A percentile compares a stretch with the other conserved stretches of the same genome.
phyloP scores from a whole-genome alignment of 2,113 vertebrate genomes.

The Cavia aperea region DNA sequence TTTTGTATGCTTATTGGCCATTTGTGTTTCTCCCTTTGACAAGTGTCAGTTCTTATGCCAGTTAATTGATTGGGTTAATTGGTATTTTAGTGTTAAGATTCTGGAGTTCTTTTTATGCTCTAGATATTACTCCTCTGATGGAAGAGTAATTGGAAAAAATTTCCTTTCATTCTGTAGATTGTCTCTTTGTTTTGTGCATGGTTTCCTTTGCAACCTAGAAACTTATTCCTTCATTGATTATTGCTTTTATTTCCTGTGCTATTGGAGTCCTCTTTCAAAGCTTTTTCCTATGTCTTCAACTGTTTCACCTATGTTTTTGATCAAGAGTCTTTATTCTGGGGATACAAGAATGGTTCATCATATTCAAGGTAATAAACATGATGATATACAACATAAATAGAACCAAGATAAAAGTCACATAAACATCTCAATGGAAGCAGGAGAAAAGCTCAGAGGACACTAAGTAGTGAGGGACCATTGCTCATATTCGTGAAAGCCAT shows the following conservation, averaged over 20 bases:
- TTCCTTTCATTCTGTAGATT: background rate
- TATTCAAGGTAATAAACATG: background rate
- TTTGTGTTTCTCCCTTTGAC: background rate
- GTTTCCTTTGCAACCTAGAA: background rate
- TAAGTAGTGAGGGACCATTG: background rate
- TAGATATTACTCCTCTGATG: background rate
- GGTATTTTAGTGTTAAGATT: background rate
- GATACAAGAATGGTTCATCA: background rate
- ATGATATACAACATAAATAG: background rate
- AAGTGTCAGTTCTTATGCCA: background rate
- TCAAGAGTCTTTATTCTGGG: background rate
- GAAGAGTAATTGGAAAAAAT: background rate
- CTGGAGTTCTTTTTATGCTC: background rate
- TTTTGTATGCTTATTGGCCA: background rate
- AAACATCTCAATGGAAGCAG: background rate
- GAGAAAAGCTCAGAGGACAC: background rate
- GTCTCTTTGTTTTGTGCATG: background rate
- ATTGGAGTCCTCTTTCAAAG: background rate
- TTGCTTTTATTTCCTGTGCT: background rate
- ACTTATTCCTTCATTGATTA: background rate
- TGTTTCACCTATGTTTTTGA: background rate
- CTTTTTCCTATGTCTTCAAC: background rate
- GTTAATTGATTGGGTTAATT: background rate
- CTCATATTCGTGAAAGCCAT: background rate
- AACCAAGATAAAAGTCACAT: background rate